phyloP scores from a whole-genome alignment of 2,113 vertebrate genomes.

The Cranoglanis bouderius region DNA sequence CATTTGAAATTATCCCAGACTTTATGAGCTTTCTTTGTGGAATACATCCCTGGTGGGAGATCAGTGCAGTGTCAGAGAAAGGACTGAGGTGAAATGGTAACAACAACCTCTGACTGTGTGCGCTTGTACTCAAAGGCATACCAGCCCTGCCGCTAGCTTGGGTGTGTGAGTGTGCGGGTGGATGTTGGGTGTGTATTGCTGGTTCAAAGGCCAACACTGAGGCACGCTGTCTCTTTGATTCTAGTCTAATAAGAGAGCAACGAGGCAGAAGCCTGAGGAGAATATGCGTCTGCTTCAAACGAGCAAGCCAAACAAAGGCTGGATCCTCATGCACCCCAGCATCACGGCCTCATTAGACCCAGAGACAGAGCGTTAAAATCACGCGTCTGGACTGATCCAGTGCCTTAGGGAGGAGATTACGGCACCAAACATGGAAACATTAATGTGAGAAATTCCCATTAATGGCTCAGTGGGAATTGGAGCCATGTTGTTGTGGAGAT shows the following conservation, averaged over 20 bases:
- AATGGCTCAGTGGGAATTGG: constrained; percentile 18
- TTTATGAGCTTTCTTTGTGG: background rate
- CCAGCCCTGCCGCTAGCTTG: background rate
- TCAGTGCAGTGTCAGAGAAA: background rate
- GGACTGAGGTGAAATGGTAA: background rate
- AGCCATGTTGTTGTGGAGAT: constrained; percentile 29
- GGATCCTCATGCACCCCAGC: background rate
- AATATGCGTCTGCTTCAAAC: constrained; percentile 61
- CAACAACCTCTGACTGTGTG: background rate
- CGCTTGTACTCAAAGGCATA: background rate
- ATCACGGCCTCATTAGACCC: background rate
- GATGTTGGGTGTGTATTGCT: constrained; percentile 24
- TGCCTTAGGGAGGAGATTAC: constrained; percentile 4
- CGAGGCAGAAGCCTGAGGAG: constrained; percentile 52
- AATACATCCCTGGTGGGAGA: constrained; percentile 7
- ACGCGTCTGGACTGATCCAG: background rate
- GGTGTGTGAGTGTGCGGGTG: constrained; percentile 21
- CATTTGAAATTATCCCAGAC: background rate
- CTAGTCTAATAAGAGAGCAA: constrained; percentile 58
- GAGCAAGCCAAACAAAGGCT: constrained; percentile 53
- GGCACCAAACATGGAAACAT: background rate
- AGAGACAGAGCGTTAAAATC: background rate
- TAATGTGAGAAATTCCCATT: constrained; percentile 22
- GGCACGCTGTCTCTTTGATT: constrained; percentile 54
- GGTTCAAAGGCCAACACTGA: constrained; percentile 27